These are phyloP conservation scores for Eupsilia transversa DNA, from an alignment of 2,888 invertebrate species.

Conservation along the genomic window DNA sequence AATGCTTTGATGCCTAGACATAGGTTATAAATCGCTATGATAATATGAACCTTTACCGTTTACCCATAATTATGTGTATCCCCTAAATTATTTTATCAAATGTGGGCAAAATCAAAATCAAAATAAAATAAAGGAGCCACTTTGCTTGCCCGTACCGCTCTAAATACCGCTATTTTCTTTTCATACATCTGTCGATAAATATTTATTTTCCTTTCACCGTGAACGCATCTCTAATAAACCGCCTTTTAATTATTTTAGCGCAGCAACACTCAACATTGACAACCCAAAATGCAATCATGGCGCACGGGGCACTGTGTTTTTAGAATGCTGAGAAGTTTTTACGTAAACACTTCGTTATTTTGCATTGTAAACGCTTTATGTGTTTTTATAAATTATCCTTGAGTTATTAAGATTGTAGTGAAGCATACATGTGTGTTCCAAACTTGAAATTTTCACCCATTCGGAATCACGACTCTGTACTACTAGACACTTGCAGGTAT, in stretches of 20 bases:
- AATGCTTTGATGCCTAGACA: not conserved
- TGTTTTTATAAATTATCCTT: constrained; percentile 87
- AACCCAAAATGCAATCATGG: constrained; percentile 91
- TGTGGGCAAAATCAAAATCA: not conserved
- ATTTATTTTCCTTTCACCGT: constrained; percentile 33
- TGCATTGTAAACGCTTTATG: constrained; percentile 85
- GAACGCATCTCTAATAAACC: constrained; percentile 83
- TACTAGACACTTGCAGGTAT: constrained; percentile 90
- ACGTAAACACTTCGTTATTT: constrained; percentile 90
- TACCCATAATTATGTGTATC: not conserved
- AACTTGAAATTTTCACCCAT: constrained; percentile 85
- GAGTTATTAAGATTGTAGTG: constrained; percentile 81
- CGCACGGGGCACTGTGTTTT: constrained; percentile 91
- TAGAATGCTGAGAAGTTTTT: constrained; percentile 91
- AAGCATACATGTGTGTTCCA: constrained; percentile 89
- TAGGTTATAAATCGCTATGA: not conserved
- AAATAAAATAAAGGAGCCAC: not conserved
- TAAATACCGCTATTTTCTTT: not conserved
- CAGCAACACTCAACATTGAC: constrained; percentile 89
- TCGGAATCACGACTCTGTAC: constrained; percentile 89
- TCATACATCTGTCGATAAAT: not conserved
- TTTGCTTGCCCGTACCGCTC: not conserved
- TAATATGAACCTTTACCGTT: not conserved
- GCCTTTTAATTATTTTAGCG: constrained; percentile 84
- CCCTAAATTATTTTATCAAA: not conserved